phyloP scores from a whole-genome alignment of 2,113 vertebrate genomes.

The Lepus europaeus region DNA sequence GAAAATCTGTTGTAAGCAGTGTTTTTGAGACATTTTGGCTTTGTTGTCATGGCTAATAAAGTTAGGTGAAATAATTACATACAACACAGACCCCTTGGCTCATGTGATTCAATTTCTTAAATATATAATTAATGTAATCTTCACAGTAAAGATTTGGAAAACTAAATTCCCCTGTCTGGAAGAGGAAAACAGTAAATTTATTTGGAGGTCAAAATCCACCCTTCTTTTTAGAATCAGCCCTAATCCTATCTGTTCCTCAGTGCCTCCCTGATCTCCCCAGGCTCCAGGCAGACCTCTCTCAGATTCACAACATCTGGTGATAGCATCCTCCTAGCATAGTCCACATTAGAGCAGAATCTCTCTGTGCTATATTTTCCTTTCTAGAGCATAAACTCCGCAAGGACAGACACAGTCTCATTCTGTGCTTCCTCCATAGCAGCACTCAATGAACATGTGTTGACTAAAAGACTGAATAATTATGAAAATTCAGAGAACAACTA shows the following conservation, averaged over 20 bases:
- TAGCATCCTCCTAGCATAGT: neutral
- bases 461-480: slow-evolving; percentile 12
- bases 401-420: neutral
- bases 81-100: neutral
- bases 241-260: neutral
- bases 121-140: neutral
- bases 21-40: neutral
- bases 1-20: neutral
- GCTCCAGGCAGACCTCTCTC: neutral
- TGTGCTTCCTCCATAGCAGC: neutral
- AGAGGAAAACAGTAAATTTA: neutral
- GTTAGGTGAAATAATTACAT: neutral
- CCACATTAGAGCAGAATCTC: neutral
- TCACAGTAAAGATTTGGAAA: neutral
- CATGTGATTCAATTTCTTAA: neutral
- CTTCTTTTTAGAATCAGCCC: neutral
- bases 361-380: neutral
- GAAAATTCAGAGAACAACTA: slow-evolving; percentile 28
- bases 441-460: slow-evolving; percentile 29
- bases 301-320: neutral
- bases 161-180: neutral
- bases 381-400: neutral
- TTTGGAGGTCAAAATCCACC: neutral
- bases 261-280: neutral
- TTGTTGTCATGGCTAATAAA: neutral